phyloP scores from a whole-genome alignment of 92 coral and sea anemone genomes.

The Phymanthus crucifer region DNA sequence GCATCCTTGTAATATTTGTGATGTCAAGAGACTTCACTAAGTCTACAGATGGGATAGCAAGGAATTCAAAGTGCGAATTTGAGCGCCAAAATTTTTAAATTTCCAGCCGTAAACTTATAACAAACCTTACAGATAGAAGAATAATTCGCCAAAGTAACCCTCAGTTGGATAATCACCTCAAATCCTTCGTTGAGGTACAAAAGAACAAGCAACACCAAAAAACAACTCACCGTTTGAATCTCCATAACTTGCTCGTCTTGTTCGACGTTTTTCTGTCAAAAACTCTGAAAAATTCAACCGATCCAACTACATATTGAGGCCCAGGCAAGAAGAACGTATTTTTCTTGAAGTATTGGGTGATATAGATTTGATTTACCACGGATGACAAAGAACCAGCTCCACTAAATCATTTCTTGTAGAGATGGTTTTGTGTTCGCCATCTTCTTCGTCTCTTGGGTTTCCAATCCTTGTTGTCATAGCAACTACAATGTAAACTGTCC shows the following conservation, averaged over 20 bases:
- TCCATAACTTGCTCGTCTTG: conserved; percentile 29
- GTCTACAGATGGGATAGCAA: background rate
- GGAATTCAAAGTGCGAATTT: background rate
- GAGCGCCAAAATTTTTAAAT: conserved; percentile 22
- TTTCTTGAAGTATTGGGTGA: background rate
- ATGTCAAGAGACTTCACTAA: too few species aligned
- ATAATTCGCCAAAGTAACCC: background rate
- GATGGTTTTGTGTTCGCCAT: conserved; percentile 45
- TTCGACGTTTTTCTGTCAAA: conserved; percentile 14
- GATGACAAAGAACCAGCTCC: conserved; percentile 12
- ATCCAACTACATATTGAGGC: conserved; percentile 10
- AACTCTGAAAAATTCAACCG: background rate
- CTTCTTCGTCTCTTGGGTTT: conserved; percentile 51
- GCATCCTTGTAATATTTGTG: background rate
- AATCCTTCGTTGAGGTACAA: background rate
- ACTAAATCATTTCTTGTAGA: conserved; percentile 16
- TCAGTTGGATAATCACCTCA: background rate
- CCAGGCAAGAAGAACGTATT: background rate
- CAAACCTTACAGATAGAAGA: background rate
- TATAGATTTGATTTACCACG: conserved; percentile 6
- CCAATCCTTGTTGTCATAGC: conserved; percentile 43
- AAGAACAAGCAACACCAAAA: background rate
- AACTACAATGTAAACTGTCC: conserved; percentile 32
- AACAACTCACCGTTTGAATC: conserved; percentile 30
- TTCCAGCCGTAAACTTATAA: background rate